Evolutionary conservation across 2,113 vertebrate genomes (phyloP).

Genomic region (Geothlypis trichas): DNA sequence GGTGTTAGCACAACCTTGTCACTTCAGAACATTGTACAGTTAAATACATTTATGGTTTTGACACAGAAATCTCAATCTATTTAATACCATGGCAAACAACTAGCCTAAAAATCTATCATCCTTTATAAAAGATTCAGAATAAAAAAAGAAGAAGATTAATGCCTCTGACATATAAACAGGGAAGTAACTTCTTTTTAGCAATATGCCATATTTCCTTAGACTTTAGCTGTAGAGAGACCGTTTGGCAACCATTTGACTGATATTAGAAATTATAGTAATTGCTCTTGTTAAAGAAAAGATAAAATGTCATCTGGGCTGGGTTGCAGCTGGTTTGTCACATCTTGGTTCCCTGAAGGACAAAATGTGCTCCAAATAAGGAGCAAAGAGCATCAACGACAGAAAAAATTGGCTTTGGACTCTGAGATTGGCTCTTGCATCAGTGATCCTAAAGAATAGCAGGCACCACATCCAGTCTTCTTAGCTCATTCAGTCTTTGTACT

Average conservation of each 20-base stretch:
- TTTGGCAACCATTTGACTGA: neutral
- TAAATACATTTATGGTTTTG: slow-evolving; percentile 16
- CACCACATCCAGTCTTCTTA: neutral
- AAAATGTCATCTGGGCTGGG: neutral
- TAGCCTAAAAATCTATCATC: slow-evolving; percentile 4
- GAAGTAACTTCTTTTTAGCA: neutral
- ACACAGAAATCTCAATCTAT: slow-evolving; percentile 2
- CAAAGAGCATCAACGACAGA: neutral
- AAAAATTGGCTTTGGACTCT: neutral
- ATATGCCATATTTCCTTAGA: neutral
- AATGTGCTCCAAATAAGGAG: neutral
- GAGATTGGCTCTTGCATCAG: neutral
- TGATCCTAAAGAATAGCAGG: neutral
- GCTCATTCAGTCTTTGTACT: neutral
- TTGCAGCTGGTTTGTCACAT: neutral
- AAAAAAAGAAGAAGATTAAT: neutral
- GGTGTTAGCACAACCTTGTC: neutral
- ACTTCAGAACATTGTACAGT: neutral
- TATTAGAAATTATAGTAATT: neutral
- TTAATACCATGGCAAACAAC: slow-evolving; percentile 10
- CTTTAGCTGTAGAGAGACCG: neutral
- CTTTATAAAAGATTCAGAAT: slow-evolving; percentile 24
- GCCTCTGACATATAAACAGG: neutral
- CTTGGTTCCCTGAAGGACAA: neutral
- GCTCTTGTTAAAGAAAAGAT: neutral